Evolutionary conservation across 2,888 invertebrate species (phyloP).

Genomic region (Pseudanteris insignis): DNA sequence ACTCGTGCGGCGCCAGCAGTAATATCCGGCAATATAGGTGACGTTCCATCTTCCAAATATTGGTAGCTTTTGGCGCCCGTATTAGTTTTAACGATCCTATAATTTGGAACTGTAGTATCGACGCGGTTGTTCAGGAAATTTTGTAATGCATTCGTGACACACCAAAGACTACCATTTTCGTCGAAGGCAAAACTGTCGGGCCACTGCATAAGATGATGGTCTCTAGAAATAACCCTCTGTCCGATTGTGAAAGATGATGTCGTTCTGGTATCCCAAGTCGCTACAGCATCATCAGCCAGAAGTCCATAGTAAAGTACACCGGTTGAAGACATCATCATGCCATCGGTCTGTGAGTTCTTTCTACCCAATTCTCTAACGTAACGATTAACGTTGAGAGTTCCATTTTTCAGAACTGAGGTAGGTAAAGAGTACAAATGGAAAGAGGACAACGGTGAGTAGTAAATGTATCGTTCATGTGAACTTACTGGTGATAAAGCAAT

Average conservation of each 20-base stretch:
- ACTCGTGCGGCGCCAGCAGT: slow-evolving; percentile 22
- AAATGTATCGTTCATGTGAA: slow-evolving; percentile 66
- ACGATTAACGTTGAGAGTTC: slow-evolving; percentile 61
- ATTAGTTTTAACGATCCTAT: slow-evolving; percentile 71
- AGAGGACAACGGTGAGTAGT: slow-evolving; percentile 77
- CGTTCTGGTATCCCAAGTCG: slow-evolving; percentile 73
- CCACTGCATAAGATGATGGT: slow-evolving; percentile 77
- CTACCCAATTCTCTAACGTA: slow-evolving; percentile 72
- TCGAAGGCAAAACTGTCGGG: slow-evolving; percentile 78
- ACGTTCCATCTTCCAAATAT: slow-evolving; percentile 61
- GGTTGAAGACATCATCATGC: slow-evolving; percentile 78
- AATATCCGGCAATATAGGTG: slow-evolving; percentile 50
- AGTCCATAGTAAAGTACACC: slow-evolving; percentile 78
- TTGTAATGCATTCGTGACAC: slow-evolving; percentile 74
- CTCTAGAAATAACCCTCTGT: slow-evolving; percentile 74
- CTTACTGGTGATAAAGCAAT: slow-evolving; percentile 75
- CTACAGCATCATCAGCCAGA: slow-evolving; percentile 75
- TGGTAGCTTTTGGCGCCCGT: slow-evolving; percentile 74
- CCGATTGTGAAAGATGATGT: slow-evolving; percentile 69
- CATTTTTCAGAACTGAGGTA: slow-evolving; percentile 70
- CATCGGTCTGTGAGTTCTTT: slow-evolving; percentile 76
- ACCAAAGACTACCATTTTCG: slow-evolving; percentile 73
- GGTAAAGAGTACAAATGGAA: slow-evolving; percentile 75
- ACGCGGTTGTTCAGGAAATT: slow-evolving; percentile 74
- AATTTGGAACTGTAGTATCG: slow-evolving; percentile 72